Evolutionary conservation across 2,113 vertebrate genomes (phyloP), one percentile per base, ranked within the genome.

Genomic region (Oceanites oceanicus): DNA sequence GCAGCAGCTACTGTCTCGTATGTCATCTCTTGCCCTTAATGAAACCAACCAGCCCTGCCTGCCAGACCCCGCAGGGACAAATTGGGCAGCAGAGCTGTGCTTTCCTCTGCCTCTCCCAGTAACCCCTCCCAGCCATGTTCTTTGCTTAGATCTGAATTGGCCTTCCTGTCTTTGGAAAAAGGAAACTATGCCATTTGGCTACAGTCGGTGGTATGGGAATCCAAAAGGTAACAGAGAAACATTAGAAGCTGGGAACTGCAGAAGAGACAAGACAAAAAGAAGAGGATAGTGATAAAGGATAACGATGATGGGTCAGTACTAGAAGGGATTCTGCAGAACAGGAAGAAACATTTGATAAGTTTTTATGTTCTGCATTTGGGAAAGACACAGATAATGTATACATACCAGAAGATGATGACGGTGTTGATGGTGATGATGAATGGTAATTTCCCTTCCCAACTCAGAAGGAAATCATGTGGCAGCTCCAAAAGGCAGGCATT

Each of bases 381-480:
- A 67, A 81, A 81, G 55, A 91, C 47, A 66, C 20, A 70, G n/a
- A 67, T 62, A 89, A 59, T 53, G 40, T 36, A 92, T 96, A 94
- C 96, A 78, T 97, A 96, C 94, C 94, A 85, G 73, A 82, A 56
- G 56, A 94, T 40, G 80, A 70, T 72, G 80, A 87, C 0, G 15
- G 10, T 96, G 87, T 52, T 95, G 94, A 45, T 89, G 91, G 30
- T 86, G 80, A 89, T 95, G 95, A 95, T 68, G 87, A 89, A 94
- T 91, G 77, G 70, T 30, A 78, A 85, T 82, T 88, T 92, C 80
- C 84, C 62, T 95, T 96, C 62, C 56, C 87, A 97, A 9, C 18
- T 97, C 91, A 95, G 87, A 94, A 91, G 34, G 27, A 94, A 96
- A 97, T 89, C 80, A 94, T 94, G 36, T 45, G 62, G 80, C 34